These are phyloP conservation scores for Mustela erminea DNA, from an alignment of 2,797 vertebrate genomes.

Conservation along the genomic window DNA sequence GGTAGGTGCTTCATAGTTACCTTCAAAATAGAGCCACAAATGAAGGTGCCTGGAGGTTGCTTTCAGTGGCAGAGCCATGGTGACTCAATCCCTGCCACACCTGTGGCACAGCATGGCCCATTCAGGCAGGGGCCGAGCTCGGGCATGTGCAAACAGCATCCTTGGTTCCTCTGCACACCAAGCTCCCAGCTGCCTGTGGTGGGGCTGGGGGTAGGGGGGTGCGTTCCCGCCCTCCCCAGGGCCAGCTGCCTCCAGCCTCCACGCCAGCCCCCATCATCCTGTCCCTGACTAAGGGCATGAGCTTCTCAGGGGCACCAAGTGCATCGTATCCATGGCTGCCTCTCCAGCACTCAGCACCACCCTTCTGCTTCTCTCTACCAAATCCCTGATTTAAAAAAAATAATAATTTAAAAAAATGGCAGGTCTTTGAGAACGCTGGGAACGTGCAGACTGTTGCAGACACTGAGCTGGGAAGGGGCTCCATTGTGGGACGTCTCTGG, in stretches of 20 bases:
- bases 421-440: not conserved
- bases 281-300: not conserved
- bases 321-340: not conserved
- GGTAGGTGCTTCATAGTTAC: not conserved
- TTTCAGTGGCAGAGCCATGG: not conserved
- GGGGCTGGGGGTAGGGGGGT: not conserved
- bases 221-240: fast-evolving
- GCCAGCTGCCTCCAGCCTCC: not conserved
- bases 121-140: not conserved
- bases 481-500: not conserved
- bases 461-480: not conserved
- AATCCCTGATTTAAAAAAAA: not conserved
- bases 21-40: not conserved
- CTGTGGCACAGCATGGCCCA: not conserved
- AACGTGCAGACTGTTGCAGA: not conserved
- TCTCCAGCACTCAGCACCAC: not conserved
- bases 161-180: not conserved
- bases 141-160: not conserved
- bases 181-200: not conserved
- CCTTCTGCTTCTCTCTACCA: not conserved
- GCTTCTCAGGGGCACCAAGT: not conserved
- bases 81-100: not conserved
- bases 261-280: fast-evolving
- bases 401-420: not conserved
- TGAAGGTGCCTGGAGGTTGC: not conserved